A percentile compares a stretch with the other conserved stretches of the same genome.
Evolutionary conservation across 2,797 vertebrate genomes (phyloP).

Genomic region (Pagetopsis macropterus): DNA sequence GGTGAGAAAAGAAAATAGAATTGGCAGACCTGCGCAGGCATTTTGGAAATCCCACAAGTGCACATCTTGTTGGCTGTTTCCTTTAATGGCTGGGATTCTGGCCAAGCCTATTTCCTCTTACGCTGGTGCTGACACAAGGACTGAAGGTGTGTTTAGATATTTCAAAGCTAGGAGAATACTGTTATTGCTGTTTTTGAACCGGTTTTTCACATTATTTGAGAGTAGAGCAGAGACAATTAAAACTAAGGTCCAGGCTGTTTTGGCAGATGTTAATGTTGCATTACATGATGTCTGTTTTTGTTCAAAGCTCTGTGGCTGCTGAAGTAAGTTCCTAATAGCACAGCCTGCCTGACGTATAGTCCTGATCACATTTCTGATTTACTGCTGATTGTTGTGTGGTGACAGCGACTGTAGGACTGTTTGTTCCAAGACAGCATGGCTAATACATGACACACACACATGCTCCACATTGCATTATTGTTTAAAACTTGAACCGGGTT

Average conservation of each 20-base stretch:
- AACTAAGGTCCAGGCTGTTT: background rate
- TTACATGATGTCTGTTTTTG: constrained; percentile 43
- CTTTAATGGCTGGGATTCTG: constrained; percentile 3
- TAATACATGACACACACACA: constrained; percentile 45
- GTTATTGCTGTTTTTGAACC: background rate
- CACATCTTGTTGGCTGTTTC: constrained; percentile 42
- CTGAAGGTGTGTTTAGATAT: constrained; percentile 6
- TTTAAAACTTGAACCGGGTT: constrained; percentile 41
- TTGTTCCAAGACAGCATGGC: constrained; percentile 31
- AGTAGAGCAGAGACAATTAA: background rate
- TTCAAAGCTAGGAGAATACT: background rate
- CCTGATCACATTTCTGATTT: constrained; percentile 14
- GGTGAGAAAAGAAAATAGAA: constrained; percentile 6
- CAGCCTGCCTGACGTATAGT: background rate
- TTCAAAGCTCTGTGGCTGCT: constrained; percentile 39
- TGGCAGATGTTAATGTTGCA: constrained; percentile 51
- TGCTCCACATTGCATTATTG: constrained; percentile 34
- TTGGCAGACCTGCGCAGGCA: constrained; percentile 19
- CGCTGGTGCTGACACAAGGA: background rate
- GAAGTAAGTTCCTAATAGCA: constrained; percentile 15
- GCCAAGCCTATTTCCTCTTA: constrained; percentile 23
- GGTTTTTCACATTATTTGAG: background rate
- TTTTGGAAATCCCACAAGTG: constrained; percentile 45
- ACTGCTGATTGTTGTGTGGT: constrained; percentile 8
- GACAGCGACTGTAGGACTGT: constrained; percentile 16